Base-by-base conservation (phyloP, 2,888 invertebrate species). In the Vannuccia rotundouncinata region DNA sequence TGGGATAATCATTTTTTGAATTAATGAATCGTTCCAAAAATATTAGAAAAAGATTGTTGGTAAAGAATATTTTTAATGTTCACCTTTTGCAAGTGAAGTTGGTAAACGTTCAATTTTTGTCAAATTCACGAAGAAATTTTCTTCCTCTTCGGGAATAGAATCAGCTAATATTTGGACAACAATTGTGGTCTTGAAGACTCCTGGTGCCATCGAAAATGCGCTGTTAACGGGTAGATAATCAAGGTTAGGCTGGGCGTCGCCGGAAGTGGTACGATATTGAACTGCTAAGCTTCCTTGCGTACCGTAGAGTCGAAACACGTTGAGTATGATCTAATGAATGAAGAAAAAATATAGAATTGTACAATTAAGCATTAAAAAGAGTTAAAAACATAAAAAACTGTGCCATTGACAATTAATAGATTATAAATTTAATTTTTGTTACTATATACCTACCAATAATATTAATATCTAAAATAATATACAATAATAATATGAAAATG, bases 221-320 rank as follows among this genome's bases (percentile, higher is more conserved):
- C 84, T 84, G 45, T 83, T 83, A 77, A 84, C 82, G 5, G 66
- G 45, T 22, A 59, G 45, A 22, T 28, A 82, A 82, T 78, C 84
- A 83, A n/a, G 82, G 79, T 1, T 79, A 82, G 1, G 81, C 79
- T 0, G 78, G 30, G 87, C 86, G 1, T 83, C 84, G 1, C 82
- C 82, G 60, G 82, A 82, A 73, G 82, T 81, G 1, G 85, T 85
- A 17, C 83, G 79, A 82, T 85, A 87, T 17, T 82, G 81, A 10
- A 86, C 82, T 80, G 85, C 84, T 5, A 87, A 81, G 80, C 83
- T 84, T 17, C 84, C 84, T 30, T 84, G 82, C 1, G 85, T 85
- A 1, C 87, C 87, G 82, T 85, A 87, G 76, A 85, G 66, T 13
- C 87, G 83, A 59, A 84, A 82, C 17, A 87, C 83, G 45, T 82